These are phyloP conservation scores for Prietella phreatophila DNA, from an alignment of 2,113 vertebrate species.

Conservation along the genomic window DNA sequence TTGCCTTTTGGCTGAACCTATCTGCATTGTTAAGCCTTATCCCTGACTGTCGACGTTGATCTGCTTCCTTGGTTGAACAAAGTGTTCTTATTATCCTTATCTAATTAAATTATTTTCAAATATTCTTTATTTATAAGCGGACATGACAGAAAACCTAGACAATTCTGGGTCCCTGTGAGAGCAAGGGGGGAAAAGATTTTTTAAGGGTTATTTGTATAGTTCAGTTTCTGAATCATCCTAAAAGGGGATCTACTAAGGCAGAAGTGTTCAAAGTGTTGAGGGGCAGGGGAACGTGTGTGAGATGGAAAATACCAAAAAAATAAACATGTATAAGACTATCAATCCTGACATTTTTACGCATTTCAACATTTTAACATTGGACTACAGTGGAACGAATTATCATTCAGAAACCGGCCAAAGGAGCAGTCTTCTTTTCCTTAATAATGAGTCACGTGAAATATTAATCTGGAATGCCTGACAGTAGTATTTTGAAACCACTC, in stretches of 20 bases:
- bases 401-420: no score
- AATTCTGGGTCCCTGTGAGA: background rate
- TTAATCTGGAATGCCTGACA: background rate
- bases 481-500: background rate
- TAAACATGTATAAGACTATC: background rate
- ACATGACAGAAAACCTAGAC: background rate
- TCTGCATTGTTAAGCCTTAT: background rate
- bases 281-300: background rate
- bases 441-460: background rate
- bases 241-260: background rate
- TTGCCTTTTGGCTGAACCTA: background rate
- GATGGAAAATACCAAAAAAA: background rate
- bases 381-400: background rate
- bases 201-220: background rate
- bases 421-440: background rate
- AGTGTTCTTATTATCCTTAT: background rate
- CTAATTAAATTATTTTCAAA: background rate
- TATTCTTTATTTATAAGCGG: background rate
- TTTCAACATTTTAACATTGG: background rate
- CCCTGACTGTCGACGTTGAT: background rate
- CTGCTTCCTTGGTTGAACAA: background rate
- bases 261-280: background rate
- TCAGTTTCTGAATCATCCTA: background rate
- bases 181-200: background rate
- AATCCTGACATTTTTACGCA: background rate